Evolutionary conservation across 2,888 invertebrate genomes (phyloP).

Genomic region (Meloe dianella): DNA sequence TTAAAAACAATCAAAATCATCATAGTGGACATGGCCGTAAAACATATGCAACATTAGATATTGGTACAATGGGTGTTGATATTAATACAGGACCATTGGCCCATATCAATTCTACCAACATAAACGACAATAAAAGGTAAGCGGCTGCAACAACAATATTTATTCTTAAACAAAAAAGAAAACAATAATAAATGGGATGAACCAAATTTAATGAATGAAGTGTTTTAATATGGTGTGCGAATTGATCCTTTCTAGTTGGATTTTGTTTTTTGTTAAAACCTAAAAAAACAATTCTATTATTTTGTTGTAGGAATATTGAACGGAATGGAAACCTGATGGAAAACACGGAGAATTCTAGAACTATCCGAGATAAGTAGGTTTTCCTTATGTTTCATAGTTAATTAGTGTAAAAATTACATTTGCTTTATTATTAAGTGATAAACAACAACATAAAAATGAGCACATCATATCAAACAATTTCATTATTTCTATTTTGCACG

Average conservation of each 20-base stretch:
- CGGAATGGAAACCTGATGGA: slow-evolving; percentile 45
- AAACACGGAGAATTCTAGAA: slow-evolving; percentile 28
- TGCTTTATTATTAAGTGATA: not conserved
- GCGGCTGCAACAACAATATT: not conserved
- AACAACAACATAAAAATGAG: not conserved
- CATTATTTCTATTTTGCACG: slow-evolving; percentile 20
- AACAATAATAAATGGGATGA: slow-evolving; percentile 24
- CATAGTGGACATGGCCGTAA: slow-evolving; percentile 65
- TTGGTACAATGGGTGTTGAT: slow-evolving; percentile 75
- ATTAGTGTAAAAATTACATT: slow-evolving; percentile 16
- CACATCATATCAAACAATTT: slow-evolving; percentile 35
- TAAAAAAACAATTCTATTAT: slow-evolving; percentile 25
- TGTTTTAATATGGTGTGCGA: slow-evolving; percentile 34
- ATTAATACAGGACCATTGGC: slow-evolving; percentile 67
- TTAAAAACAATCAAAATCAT: slow-evolving; percentile 43
- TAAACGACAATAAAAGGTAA: slow-evolving; percentile 64
- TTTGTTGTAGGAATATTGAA: slow-evolving; percentile 49
- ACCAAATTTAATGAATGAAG: slow-evolving; percentile 19
- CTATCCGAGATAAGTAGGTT: slow-evolving; percentile 34
- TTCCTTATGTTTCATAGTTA: slow-evolving; percentile 20
- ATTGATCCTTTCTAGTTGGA: not conserved
- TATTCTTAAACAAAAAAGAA: too few relatives aligned
- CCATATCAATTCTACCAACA: slow-evolving; percentile 57
- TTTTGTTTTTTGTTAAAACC: not conserved
- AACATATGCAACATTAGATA: slow-evolving; percentile 71